Evolutionary conservation across 1,140 invertebrate genomes (phyloP).

Genomic region (Tyrophagus putrescentiae): DNA sequence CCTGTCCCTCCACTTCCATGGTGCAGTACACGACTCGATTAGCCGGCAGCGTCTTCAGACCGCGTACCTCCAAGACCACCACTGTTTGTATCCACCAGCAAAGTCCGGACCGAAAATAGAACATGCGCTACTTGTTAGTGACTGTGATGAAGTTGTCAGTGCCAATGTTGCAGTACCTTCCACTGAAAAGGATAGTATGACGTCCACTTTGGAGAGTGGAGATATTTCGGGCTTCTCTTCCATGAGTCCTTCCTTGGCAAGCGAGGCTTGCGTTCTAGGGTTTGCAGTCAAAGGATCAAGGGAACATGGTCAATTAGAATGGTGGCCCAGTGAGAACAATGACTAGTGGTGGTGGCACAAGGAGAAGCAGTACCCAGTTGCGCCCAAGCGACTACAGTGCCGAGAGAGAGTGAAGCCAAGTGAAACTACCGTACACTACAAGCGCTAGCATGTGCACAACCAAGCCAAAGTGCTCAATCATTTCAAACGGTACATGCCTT

Average conservation of each 20-base stretch:
- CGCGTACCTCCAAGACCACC: constrained; percentile 96
- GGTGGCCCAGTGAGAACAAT: constrained; percentile 1
- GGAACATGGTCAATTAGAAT: neutral
- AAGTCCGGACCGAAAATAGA: neutral
- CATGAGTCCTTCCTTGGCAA: constrained; percentile 79
- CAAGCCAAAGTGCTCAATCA: constrained; percentile 3
- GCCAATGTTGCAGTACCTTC: constrained; percentile 52
- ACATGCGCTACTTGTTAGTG: neutral
- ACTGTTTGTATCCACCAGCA: constrained; percentile 44
- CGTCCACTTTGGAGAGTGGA: constrained; percentile 85
- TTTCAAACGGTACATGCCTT: constrained; percentile 32
- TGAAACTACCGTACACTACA: neutral
- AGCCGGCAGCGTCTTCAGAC: constrained; percentile 82
- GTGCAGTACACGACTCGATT: constrained; percentile 99
- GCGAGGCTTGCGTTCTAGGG: constrained; percentile 63
- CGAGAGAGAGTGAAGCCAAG: neutral
- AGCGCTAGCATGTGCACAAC: neutral
- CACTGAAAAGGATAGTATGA: constrained; percentile 85
- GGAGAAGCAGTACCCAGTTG: constrained; percentile 5
- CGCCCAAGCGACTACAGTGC: neutral
- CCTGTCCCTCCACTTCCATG: constrained; percentile 92
- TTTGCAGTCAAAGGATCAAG: neutral
- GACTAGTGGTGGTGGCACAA: neutral
- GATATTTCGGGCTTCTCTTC: constrained; percentile 51
- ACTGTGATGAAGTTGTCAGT: neutral